Percentiles rank a stretch among this genome's conserved stretches.
Evolutionary conservation across 2,888 invertebrate genomes (phyloP).

Genomic region (Rotaria magnacalcarata): DNA sequence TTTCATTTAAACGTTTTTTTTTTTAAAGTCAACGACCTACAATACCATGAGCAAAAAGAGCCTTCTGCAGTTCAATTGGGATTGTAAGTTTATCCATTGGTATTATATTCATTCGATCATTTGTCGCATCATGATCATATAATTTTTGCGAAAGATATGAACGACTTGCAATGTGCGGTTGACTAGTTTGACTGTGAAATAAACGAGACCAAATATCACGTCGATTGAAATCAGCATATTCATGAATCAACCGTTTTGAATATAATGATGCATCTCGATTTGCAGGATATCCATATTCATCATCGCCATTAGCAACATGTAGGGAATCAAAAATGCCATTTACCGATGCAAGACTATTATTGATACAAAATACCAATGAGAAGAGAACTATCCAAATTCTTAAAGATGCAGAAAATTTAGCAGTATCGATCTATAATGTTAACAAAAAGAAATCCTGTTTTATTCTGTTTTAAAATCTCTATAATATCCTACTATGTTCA

Average conservation of each 20-base stretch:
- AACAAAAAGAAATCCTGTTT: background rate
- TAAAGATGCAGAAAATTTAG: background rate
- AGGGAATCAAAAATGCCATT: background rate
- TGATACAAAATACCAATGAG: background rate
- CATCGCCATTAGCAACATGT: background rate
- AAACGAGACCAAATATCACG: background rate
- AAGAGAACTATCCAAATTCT: background rate
- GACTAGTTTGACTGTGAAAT: background rate
- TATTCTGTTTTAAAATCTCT: background rate
- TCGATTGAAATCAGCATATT: background rate
- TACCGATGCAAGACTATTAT: background rate
- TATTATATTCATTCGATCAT: background rate
- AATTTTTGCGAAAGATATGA: background rate
- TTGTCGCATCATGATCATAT: background rate
- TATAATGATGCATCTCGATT: background rate
- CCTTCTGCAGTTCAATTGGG: constrained; percentile 3
- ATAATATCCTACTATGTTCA: background rate
- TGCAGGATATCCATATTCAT: too few relatives aligned
- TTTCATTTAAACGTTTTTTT: background rate
- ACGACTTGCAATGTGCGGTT: background rate
- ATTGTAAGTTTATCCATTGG: background rate
- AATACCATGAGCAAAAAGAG: background rate
- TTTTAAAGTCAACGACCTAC: background rate
- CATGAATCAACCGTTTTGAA: background rate
- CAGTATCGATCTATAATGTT: background rate